Base-by-base conservation (phyloP, 35 echinoderm and acorn worm genomes). In the Ophioderma brevispina region DNA sequence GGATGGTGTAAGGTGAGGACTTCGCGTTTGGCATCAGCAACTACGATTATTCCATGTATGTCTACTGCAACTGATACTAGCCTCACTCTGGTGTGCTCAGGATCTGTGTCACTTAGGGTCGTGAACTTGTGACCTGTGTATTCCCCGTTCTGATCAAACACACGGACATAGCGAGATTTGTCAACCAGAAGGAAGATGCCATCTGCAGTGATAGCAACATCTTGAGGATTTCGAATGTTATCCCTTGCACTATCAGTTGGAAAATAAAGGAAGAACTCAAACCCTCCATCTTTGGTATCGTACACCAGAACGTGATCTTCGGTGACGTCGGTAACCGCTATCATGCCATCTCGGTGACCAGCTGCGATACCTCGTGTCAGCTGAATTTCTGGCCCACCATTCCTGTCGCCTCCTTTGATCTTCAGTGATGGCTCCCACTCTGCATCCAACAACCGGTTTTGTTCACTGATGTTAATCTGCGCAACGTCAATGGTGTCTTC, bases 261-360 rank as follows among this genome's bases (percentile, higher is more conserved):
- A 25, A 70, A 70, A 30, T 70, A 70, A 70, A 70, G 59, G 59
- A 70, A 70, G 59, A 70, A 70, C 23, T 70, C 59, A 70, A 70
- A 70, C 5, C 59, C 23, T 2, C 59, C 59, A 30, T 70, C 59
- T 70, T 70, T 70, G 59, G 59, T 70, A 70, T 70, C 59, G 28
- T 70, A 70, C 10, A 70, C 59, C n/a, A 70, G 28, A 18, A 70
- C 59, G 28, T 70, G 59, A 70, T 70, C 59, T 13, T 70, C 59
- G 1, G 59, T 70, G 5, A 70, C 59, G n/a, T 70, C 59, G 3
- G 59, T 70, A 2, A 70, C 59, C 2, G 59, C 59, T 15, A 70
- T 70, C 2, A 70, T 70, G 1, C 59, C 59, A 25, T 70, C 59
- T 70, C n/a, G 10, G n/a, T 70, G 23, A 70, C 59, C n/a, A 15